phyloP scores from a whole-genome alignment of 1,140 invertebrate genomes.

The Polyergus mexicanus region DNA sequence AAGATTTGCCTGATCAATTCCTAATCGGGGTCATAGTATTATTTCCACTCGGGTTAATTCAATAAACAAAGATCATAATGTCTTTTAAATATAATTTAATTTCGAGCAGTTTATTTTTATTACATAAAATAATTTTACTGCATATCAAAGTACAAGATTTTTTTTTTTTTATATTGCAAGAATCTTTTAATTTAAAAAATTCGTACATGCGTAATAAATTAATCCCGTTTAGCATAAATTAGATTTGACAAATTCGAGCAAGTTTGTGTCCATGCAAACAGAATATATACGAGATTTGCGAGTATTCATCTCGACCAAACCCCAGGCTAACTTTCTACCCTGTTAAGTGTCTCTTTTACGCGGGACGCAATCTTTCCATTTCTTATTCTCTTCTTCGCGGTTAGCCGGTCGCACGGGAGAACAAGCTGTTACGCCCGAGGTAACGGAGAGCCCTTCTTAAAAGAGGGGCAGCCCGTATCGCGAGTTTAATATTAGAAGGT shows the following conservation, averaged over 20 bases:
- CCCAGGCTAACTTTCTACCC: slow-evolving; percentile 54
- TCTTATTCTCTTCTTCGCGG: slow-evolving; percentile 62
- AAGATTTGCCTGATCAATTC: too few relatives aligned
- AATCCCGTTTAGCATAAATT: slow-evolving; percentile 29
- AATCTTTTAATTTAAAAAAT: slow-evolving; percentile 34
- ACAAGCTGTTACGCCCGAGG: slow-evolving; percentile 47
- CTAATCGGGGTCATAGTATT: too few relatives aligned
- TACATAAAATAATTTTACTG: not conserved
- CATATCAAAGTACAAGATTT: not conserved
- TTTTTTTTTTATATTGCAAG: not conserved
- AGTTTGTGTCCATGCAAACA: not conserved
- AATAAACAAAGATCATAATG: not conserved
- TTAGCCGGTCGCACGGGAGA: slow-evolving; percentile 75
- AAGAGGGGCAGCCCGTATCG: slow-evolving; percentile 78
- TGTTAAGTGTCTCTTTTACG: slow-evolving; percentile 57
- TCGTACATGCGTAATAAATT: not conserved
- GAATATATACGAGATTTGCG: slow-evolving; percentile 36
- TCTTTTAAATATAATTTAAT: not conserved
- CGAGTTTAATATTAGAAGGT: slow-evolving; percentile 83
- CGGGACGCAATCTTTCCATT: slow-evolving; percentile 51
- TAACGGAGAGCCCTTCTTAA: slow-evolving; percentile 70
- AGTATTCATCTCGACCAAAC: slow-evolving; percentile 44
- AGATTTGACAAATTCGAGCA: slow-evolving; percentile 4
- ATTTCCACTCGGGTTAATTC: too few relatives aligned
- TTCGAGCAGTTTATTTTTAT: not conserved